Conservation (phyloP, 2,797 vertebrate genomes). For the Loriculus beryllinus region DNA sequence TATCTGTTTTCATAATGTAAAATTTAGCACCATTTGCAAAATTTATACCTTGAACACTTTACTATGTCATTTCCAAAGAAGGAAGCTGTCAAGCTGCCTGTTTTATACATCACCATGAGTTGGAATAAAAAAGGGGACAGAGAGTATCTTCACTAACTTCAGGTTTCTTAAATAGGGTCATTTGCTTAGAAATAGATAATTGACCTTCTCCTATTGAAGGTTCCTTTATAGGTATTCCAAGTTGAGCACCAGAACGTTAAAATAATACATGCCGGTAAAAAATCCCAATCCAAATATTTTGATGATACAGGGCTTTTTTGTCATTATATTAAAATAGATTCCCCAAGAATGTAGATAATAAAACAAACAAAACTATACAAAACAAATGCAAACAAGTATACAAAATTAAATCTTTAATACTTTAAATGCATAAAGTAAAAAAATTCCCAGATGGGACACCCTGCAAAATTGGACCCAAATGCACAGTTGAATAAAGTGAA, state of each 20-base stretch:
- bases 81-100: not conserved
- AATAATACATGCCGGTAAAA: not conserved
- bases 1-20: not conserved
- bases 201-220: not conserved
- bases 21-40: not conserved
- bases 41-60: not conserved
- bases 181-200: not conserved
- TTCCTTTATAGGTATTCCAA: not conserved
- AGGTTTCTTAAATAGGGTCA: not conserved
- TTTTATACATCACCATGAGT: not conserved
- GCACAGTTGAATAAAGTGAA: not conserved
- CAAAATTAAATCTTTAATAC: not conserved
- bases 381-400: not conserved
- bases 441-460: not conserved
- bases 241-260: not conserved
- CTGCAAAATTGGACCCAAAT: not conserved
- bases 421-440: not conserved
- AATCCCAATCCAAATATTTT: not conserved
- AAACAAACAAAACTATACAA: not conserved
- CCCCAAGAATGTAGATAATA: not conserved
- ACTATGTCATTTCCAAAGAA: not conserved
- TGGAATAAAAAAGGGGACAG: not conserved
- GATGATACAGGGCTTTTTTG: not conserved
- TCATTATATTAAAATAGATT: not conserved
- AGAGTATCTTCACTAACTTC: not conserved